Base-by-base conservation (phyloP, 2,113 vertebrate species). In the Raphicerus campestris region DNA sequence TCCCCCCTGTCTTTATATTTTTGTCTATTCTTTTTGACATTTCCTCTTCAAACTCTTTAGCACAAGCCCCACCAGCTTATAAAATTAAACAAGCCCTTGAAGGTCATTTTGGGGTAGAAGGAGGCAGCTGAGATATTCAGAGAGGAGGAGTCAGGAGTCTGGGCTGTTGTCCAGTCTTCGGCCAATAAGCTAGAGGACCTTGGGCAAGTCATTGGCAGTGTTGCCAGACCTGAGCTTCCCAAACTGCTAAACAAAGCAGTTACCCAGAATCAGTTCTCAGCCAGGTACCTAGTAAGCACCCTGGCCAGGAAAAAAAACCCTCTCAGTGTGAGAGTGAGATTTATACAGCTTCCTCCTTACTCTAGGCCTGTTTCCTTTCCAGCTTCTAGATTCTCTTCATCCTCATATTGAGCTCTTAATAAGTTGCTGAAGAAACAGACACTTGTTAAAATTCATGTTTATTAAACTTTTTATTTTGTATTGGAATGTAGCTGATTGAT, bases 31-130 rank as follows among this genome's bases (percentile, higher is more conserved):
- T 61, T 86, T 70, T 66, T 73, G 26, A 63, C 15, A 16, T 84
- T 93, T 94, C 73, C 47, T 83, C 84, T 87, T 93, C 90, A 82
- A 9, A 80, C 17, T 49, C n/a, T 61, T 96, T 86, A 77, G 16
- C 45, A 47, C 32, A 78, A 61, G 35, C 20, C 56, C 39, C 19
- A 10, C 16, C n/a, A 66, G 5, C 47, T 20, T 73, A 49, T 42
- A 83, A 93, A 94, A 94, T 55, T 93, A 80, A 85, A 82, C 26
- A 70, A 42, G 26, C 56, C 39, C 22, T 32, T 89, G 60, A 95
- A 85, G 7, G 32, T 93, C 66, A 88, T 32, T 91, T 88, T 87
- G 60, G n/a, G 19, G 17, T 89, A 92, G 51, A n/a, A 45, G 45
- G 45, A 91, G n/a, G 26, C 49, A 58, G 28, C 60, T 39, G 20